Base-by-base conservation (phyloP, 1,140 invertebrate genomes). In the Subanguina moxae region DNA sequence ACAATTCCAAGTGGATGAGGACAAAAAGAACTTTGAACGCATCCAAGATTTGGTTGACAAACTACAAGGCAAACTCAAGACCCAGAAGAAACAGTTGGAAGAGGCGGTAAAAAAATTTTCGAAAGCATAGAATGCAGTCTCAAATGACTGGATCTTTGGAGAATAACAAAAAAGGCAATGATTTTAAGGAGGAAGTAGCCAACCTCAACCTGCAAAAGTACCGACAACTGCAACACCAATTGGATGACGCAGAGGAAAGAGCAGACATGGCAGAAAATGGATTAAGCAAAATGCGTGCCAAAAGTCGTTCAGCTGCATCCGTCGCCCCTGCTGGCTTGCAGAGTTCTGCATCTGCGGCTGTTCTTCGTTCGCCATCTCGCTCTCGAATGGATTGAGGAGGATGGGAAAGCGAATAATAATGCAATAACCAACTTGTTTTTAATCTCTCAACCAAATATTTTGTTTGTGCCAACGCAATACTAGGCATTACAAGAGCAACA, bases 71-170 rank as follows among this genome's bases (percentile, higher is more conserved):
- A 98, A 97, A 89, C 94, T 97, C 88, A 97, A 96, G 88, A 94
- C 92, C 76, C 97, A 96, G 90, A 97, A 97, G 90, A 90, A 92
- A 86, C 94, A 97, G 88, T 94, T 97, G 83, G 94, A 97, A 84
- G 94, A 97, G 85, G 93, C 94, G 74, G 88, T 88, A 84, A 85
- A 7, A 28, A 7, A 56, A 7, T 64, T 38, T 38, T 38, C 11
- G 32, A 38, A 38, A n/a, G n/a, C n/a, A n/a, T n/a, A n/a, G n/a
- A n/a, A n/a, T n/a, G n/a, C n/a, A n/a, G n/a, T n/a, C n/a, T n/a
- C n/a, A n/a, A n/a, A n/a, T n/a, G n/a, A n/a, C n/a, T n/a, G n/a
- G n/a, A n/a, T n/a, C n/a, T n/a, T n/a, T n/a, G n/a, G n/a, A n/a
- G n/a, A n/a, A n/a, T n/a, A n/a, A n/a, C n/a, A n/a, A n/a, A n/a